A percentile compares a stretch with the other conserved stretches of the same genome.
Evolutionary conservation across 2,113 vertebrate genomes (phyloP).

Genomic region (Macrotis lagotis): DNA sequence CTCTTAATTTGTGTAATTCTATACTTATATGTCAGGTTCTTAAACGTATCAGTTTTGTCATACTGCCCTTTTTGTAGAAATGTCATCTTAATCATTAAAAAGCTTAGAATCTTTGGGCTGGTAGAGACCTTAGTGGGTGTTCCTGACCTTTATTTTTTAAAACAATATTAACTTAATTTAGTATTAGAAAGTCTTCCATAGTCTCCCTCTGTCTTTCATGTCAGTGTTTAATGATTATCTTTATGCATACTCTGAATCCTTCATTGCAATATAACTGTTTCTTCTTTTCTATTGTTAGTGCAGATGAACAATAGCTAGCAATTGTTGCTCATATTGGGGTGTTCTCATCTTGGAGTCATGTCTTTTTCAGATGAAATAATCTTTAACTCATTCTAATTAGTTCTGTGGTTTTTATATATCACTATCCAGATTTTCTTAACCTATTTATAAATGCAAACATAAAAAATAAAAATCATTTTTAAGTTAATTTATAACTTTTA

Average conservation of each 20-base stretch:
- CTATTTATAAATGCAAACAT: not conserved
- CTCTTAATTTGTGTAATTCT: not conserved
- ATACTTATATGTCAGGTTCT: not conserved
- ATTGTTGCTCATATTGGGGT: slow-evolving; percentile 10
- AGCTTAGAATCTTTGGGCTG: slow-evolving; percentile 16
- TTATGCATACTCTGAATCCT: slow-evolving; percentile 43
- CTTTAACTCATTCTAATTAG: slow-evolving; percentile 57
- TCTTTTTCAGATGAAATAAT: slow-evolving; percentile 39
- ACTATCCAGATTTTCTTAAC: not conserved
- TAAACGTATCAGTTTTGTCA: not conserved
- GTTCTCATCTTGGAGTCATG: slow-evolving; percentile 41
- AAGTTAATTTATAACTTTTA: not conserved
- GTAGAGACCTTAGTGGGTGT: slow-evolving; percentile 20
- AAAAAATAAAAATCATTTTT: no score
- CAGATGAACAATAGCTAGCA: slow-evolving; percentile 48
- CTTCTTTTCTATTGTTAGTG: slow-evolving; percentile 52
- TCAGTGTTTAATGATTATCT: slow-evolving; percentile 46
- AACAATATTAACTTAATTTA: not conserved
- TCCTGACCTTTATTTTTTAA: slow-evolving; percentile 17
- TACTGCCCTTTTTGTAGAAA: slow-evolving; percentile 5
- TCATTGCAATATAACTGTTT: slow-evolving; percentile 50
- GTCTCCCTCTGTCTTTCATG: slow-evolving; percentile 23
- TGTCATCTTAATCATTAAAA: slow-evolving; percentile 61
- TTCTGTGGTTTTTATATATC: not conserved
- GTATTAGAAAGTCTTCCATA: slow-evolving; percentile 44